Conservation (phyloP, 2,888 invertebrate genomes). For the Ormyrus thymus region DNA sequence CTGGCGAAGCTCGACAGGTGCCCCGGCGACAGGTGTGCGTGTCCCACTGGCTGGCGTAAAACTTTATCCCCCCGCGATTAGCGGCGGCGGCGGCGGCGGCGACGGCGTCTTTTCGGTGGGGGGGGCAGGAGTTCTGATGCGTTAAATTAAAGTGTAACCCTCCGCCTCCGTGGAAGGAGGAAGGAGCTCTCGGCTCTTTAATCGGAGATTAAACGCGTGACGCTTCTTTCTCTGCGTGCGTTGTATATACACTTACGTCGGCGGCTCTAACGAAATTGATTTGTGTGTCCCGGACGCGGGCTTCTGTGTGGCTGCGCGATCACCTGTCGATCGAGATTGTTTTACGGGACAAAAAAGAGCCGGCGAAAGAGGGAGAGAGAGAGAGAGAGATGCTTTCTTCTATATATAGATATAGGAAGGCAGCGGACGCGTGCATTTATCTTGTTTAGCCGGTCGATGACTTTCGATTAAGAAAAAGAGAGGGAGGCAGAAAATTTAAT, state of each 20-base stretch:
- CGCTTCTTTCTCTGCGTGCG: conserved; percentile 49
- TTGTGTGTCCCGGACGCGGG: conserved; percentile 21
- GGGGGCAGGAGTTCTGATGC: conserved; percentile 67
- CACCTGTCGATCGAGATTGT: conserved; percentile 47
- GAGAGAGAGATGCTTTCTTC: neutral
- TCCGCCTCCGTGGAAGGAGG: conserved; percentile 25
- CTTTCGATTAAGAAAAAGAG: conserved; percentile 41
- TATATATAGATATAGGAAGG: neutral
- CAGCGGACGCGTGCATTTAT: conserved; percentile 41
- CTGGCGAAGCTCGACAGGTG: conserved; percentile 29
- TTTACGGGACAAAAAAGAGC: conserved; percentile 14
- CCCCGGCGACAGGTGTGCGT: conserved; percentile 40
- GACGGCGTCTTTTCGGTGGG: neutral
- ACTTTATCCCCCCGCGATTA: conserved; percentile 32
- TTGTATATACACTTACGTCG: neutral
- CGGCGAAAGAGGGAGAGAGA: too few species aligned
- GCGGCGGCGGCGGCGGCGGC: neutral
- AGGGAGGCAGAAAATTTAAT: conserved; percentile 28
- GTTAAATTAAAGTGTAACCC: conserved; percentile 73
- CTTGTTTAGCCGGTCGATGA: conserved; percentile 49
- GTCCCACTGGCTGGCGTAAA: conserved; percentile 3
- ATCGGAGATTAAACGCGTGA: conserved; percentile 63
- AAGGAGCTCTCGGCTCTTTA: conserved; percentile 45
- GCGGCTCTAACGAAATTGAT: conserved; percentile 52
- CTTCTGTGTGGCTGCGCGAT: conserved; percentile 15